These are phyloP conservation scores for Theristicus caerulescens DNA, from an alignment of 2,113 vertebrate species.

Conservation along the genomic window DNA sequence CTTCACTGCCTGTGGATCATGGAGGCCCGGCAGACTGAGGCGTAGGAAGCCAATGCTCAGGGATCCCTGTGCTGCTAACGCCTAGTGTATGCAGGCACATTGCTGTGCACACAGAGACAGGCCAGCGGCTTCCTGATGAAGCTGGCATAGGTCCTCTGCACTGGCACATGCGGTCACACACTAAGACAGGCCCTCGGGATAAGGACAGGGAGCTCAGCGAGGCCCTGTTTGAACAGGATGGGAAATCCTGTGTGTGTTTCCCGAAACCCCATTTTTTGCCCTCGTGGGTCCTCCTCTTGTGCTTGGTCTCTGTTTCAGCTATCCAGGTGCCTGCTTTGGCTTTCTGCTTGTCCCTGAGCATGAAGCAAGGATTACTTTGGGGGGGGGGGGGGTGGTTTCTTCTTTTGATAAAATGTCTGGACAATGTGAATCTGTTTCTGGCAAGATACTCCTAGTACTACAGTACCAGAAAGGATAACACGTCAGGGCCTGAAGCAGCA, in stretches of 20 bases:
- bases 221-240: neutral
- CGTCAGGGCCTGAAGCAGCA: fast-evolving
- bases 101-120: neutral
- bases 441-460: neutral
- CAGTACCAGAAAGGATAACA: neutral
- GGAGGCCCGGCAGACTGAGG: neutral
- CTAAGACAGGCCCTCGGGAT: neutral
- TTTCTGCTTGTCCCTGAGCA: neutral
- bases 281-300: neutral
- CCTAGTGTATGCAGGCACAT: fast-evolving
- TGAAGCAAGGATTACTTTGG: neutral
- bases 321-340: neutral
- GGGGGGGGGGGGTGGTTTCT: neutral
- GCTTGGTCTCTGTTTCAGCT: neutral
- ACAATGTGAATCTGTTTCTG: neutral
- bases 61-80: neutral
- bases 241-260: neutral
- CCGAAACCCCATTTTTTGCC: fast-evolving
- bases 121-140: neutral
- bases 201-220: neutral
- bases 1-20: neutral
- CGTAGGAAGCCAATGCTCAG: fast-evolving
- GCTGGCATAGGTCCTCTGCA: neutral
- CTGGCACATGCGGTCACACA: neutral
- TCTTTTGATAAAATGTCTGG: neutral